Evolutionary conservation across 1,140 invertebrate species (phyloP).

Genomic region (Polyergus mexicanus): DNA sequence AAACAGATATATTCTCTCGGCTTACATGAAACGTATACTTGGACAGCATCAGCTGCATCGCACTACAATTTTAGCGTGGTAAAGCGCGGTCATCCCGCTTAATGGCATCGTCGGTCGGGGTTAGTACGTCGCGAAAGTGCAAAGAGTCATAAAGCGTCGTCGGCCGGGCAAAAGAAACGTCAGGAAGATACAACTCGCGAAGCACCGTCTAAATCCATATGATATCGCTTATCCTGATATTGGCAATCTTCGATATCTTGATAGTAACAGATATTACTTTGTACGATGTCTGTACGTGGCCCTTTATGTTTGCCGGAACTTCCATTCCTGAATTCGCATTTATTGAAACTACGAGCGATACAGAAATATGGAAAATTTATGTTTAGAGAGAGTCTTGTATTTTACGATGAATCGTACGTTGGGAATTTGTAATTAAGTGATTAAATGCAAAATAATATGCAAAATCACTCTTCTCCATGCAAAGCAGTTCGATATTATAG

Average conservation of each 20-base stretch:
- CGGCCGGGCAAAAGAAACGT: constrained; percentile 37
- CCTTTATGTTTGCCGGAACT: constrained; percentile 54
- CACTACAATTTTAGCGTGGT: constrained; percentile 27
- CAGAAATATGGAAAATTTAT: constrained; percentile 41
- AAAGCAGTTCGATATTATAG: constrained; percentile 16
- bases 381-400: background rate
- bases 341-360: constrained; percentile 46
- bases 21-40: background rate
- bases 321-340: constrained; percentile 55
- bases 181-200: constrained; percentile 44
- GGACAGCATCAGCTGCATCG: constrained; percentile 13
- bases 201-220: constrained; percentile 54
- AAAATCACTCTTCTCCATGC: background rate
- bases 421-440: constrained; percentile 23
- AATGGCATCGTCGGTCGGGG: constrained; percentile 25
- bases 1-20: constrained; percentile 7
- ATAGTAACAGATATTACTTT: constrained; percentile 62
- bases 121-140: constrained; percentile 51
- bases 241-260: constrained; percentile 59
- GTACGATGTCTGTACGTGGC: constrained; percentile 45
- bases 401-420: constrained; percentile 1
- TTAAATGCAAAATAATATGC: constrained; percentile 32
- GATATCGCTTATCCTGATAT: constrained; percentile 61
- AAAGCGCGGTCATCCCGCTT: constrained; percentile 45
- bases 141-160: constrained; percentile 53